Percentiles rank a stretch among this genome's conserved stretches.
Conservation (phyloP, 2,888 invertebrate species). For the Acholoe squamosa region DNA sequence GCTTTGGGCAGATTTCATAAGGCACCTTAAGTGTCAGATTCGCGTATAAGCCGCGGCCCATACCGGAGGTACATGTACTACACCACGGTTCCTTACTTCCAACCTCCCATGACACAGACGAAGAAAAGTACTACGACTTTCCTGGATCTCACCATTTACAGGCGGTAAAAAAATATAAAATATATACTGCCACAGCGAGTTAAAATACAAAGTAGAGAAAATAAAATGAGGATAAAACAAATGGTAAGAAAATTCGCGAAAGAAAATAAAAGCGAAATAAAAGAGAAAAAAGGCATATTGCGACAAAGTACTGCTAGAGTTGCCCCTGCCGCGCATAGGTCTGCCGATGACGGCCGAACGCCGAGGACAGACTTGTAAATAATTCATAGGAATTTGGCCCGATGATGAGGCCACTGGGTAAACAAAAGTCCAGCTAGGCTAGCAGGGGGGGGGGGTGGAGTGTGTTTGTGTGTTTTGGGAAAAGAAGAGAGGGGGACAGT, state of each 20-base stretch:
- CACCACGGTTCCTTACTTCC: too few relatives aligned
- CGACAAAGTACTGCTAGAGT: background rate
- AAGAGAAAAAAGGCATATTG: background rate
- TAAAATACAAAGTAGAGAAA: too few relatives aligned
- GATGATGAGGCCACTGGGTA: conserved; percentile 38
- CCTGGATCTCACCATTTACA: background rate
- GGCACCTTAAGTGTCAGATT: too few relatives aligned
- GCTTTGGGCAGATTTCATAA: too few relatives aligned
- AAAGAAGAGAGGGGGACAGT: background rate
- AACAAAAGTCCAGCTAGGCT: conserved; percentile 38
- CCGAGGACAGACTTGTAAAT: conserved; percentile 17
- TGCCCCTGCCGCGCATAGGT: background rate
- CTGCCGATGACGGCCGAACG: background rate
- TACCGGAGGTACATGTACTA: too few relatives aligned
- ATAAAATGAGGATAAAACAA: background rate
- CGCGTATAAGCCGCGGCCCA: too few relatives aligned
- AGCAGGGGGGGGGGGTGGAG: background rate
- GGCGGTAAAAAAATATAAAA: too few relatives aligned
- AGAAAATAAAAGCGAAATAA: background rate
- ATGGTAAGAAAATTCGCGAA: background rate
- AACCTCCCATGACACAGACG: too few relatives aligned
- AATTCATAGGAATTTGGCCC: conserved; percentile 38
- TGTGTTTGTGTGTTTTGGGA: background rate
- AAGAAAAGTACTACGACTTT: background rate
- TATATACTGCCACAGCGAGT: too few relatives aligned